Percentiles rank a stretch among this genome's conserved stretches.
Conservation (phyloP, 2,113 vertebrate species). For the Apteryx owenii region DNA sequence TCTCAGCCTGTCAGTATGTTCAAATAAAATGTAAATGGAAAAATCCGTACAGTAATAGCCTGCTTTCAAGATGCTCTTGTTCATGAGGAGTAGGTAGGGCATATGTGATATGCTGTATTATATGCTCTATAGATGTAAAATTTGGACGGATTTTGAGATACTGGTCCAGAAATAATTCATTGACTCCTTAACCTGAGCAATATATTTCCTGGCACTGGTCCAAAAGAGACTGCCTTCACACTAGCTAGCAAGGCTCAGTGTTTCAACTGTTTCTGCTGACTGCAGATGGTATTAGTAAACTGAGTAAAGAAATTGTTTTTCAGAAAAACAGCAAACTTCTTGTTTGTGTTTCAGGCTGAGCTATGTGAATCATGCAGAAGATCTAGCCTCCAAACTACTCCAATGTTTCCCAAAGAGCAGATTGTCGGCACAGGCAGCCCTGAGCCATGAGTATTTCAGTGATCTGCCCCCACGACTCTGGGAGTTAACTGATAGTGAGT, state of each 20-base stretch:
- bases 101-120: background rate
- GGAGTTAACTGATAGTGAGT: slow-evolving; percentile 95
- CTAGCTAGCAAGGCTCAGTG: background rate
- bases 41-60: background rate
- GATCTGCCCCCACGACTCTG: slow-evolving; percentile 95
- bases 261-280: background rate
- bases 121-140: background rate
- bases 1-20: background rate
- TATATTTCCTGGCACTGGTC: background rate
- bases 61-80: background rate
- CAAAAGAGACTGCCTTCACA: background rate
- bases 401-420: slow-evolving; percentile 98
- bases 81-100: background rate
- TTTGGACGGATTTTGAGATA: background rate
- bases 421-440: slow-evolving; percentile 90
- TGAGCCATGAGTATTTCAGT: slow-evolving; percentile 95
- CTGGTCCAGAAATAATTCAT: background rate
- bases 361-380: slow-evolving; percentile 92
- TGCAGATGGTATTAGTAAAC: background rate
- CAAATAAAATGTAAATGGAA: background rate
- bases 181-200: background rate
- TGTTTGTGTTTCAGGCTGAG: slow-evolving; percentile 85
- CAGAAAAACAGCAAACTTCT: background rate
- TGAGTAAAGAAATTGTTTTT: background rate
- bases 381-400: slow-evolving; percentile 94